A percentile compares a stretch with the other conserved stretches of the same genome.
phyloP scores from a whole-genome alignment of 2,888 invertebrate species.

The Lasius fuliginosus region DNA sequence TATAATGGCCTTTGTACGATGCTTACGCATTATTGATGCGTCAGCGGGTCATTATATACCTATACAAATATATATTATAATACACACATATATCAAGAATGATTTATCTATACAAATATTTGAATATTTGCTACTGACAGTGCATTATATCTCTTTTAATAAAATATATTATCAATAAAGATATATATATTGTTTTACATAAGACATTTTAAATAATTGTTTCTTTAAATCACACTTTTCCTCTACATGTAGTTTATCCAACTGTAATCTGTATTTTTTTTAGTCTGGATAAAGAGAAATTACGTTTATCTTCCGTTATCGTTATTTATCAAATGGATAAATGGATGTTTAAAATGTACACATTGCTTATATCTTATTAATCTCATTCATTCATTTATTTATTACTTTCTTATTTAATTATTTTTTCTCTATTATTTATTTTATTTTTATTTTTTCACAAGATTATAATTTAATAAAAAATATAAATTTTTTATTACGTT shows the following conservation, averaged over 20 bases:
- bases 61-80: slow-evolving; percentile 70
- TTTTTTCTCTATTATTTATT: not conserved
- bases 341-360: not conserved
- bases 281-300: not conserved
- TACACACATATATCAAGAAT: slow-evolving; percentile 65
- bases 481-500: not conserved
- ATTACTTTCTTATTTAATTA: not conserved
- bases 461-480: not conserved
- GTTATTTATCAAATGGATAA: not conserved
- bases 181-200: slow-evolving; percentile 32
- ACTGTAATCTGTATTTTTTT: slow-evolving; percentile 10
- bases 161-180: slow-evolving; percentile 77
- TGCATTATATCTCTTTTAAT: slow-evolving; percentile 75
- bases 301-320: not conserved
- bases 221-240: not conserved
- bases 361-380: not conserved
- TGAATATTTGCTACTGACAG: slow-evolving; percentile 77
- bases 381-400: not conserved
- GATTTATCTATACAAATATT: slow-evolving; percentile 68
- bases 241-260: not conserved
- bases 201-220: slow-evolving; percentile 21
- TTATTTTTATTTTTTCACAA: not conserved
- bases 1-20: slow-evolving; percentile 67
- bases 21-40: slow-evolving; percentile 21
- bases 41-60: slow-evolving; percentile 65